Evolutionary conservation across 2,113 vertebrate genomes (phyloP), one percentile per base, ranked within the genome.

Genomic region (Shinisaurus crocodilurus): DNA sequence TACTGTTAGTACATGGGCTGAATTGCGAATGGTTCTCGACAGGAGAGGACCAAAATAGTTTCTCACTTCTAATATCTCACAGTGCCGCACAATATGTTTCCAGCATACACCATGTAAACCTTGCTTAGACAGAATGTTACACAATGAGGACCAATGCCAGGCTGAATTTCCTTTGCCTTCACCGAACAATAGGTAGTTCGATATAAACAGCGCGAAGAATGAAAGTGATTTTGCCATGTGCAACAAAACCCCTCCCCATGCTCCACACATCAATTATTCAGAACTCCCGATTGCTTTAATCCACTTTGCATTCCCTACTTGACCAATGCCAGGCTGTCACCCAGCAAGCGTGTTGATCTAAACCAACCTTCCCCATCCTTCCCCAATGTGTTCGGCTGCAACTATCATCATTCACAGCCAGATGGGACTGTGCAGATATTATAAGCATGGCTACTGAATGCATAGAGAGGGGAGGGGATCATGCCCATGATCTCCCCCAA

Each of bases 11-110:
- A 91, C 40, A 88, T 1, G 72, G 65, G 15, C 77, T 89, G 92
- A 95, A 94, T 60, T 93, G 79, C 0, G 1, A 96, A 92, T 92
- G 85, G 95, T 93, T 83, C 86, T 90, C 67, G 82, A 90, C n/a
- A 92, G 0, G 0, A 91, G 92, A 95, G 69, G 89, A 95, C 88
- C 65, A 93, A 85, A 95, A 3, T 85, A 84, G 80, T 90, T 91
- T 92, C 79, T 92, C 91, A 90, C 93, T 92, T 90, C 18, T 77
- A 89, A 80, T 37, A 89, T 74, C 0, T 0, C 5, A n/a, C 16
- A n/a, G 29, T 83, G 91, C 48, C 88, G 48, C 5, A 91, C 80
- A 89, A 87, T 82, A 88, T 88, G 92, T 91, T 82, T 54, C 82
- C 81, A 89, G 90, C 77, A 29, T 2, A 23, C 0, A 92, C 88